These are phyloP conservation scores for Macroglossus sobrinus DNA, from an alignment of 2,113 vertebrate genomes.

Conservation along the genomic window DNA sequence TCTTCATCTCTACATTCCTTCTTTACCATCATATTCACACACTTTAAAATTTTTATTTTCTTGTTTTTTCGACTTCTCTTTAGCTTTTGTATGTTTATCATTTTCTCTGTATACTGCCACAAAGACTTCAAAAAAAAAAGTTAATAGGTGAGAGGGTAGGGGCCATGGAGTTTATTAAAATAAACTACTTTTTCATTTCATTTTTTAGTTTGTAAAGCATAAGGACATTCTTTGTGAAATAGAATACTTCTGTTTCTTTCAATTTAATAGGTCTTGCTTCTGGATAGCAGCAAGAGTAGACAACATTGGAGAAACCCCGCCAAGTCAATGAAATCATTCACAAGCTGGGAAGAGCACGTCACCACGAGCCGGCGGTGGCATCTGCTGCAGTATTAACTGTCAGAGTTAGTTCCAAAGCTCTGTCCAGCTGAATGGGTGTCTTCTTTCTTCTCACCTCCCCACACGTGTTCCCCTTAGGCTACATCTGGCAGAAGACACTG, in stretches of 20 bases:
- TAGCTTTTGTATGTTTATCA: background rate
- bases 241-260: background rate
- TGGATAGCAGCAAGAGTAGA: background rate
- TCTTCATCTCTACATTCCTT: background rate
- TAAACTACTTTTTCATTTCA: background rate
- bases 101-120: background rate
- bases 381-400: slow-evolving; percentile 29
- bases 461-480: background rate
- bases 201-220: slow-evolving; percentile 5
- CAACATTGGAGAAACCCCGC: background rate
- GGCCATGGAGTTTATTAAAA: background rate
- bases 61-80: background rate
- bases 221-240: slow-evolving; percentile 21
- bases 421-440: background rate
- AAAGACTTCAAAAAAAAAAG: background rate
- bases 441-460: background rate
- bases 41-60: background rate
- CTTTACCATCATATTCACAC: background rate
- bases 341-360: background rate
- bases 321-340: background rate
- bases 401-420: background rate
- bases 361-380: background rate
- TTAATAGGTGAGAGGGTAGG: accelerated
- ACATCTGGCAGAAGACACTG: background rate
- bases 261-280: background rate